Conservation (phyloP, 2,888 invertebrate species). For the Dendrolimus houi region DNA sequence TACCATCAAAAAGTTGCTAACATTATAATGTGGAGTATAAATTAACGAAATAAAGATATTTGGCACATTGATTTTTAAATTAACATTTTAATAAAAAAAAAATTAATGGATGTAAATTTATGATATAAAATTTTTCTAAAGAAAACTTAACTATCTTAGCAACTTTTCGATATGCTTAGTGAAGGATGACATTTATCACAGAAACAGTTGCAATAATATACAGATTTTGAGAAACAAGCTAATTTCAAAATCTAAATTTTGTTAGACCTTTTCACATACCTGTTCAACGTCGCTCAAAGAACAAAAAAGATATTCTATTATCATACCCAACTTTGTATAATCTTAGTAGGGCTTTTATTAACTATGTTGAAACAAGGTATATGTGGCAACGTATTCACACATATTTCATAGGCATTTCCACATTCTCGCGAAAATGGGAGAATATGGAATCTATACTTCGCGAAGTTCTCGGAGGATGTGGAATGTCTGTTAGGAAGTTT, state of each 20-base stretch:
- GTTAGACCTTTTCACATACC: neutral
- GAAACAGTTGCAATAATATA: neutral
- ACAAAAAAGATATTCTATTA: too few species aligned
- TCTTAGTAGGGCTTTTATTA: too few species aligned
- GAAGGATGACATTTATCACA: slow-evolving; percentile 2
- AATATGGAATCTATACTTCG: too few species aligned
- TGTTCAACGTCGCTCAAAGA: neutral
- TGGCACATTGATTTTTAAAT: slow-evolving; percentile 30
- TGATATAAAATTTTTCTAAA: neutral
- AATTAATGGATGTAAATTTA: neutral
- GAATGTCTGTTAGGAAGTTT: too few species aligned
- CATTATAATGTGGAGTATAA: neutral
- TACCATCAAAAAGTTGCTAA: neutral
- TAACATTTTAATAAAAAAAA: slow-evolving; percentile 4
- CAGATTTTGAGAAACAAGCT: neutral
- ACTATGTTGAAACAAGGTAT: too few species aligned
- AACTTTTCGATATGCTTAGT: neutral
- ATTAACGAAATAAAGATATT: slow-evolving; percentile 11
- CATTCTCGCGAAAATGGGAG: too few species aligned
- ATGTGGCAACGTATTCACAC: too few species aligned
- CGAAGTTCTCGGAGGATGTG: too few species aligned
- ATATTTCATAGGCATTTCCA: too few species aligned
- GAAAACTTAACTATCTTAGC: neutral
- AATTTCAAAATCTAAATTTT: neutral
- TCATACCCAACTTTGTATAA: too few species aligned